These are phyloP conservation scores for Betta splendens DNA, from an alignment of 2,797 vertebrate species.

Conservation along the genomic window DNA sequence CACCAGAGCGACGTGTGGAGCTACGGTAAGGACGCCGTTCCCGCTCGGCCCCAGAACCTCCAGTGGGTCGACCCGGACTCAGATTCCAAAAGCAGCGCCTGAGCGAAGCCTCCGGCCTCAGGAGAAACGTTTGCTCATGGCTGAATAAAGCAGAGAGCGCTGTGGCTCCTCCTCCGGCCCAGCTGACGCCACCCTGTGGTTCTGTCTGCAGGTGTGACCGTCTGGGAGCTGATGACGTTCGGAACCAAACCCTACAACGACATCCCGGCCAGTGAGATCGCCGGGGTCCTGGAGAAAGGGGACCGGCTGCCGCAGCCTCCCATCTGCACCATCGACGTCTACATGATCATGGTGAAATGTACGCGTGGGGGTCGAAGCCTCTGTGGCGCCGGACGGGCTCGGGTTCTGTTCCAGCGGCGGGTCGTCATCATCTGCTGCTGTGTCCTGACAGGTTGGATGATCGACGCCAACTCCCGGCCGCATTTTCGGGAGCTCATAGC, in stretches of 20 bases:
- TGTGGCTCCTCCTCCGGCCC: conserved; percentile 43
- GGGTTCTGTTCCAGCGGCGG: no score
- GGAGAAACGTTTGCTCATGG: conserved; percentile 47
- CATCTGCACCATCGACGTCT: conserved; percentile 98
- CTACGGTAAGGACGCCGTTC: conserved; percentile 96
- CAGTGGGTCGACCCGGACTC: no score
- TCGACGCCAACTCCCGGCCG: conserved; percentile 96
- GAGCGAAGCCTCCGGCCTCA: no score
- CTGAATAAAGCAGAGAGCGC: conserved; percentile 46
- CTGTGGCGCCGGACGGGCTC: no score
- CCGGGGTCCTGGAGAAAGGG: conserved; percentile 93
- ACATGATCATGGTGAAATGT: conserved; percentile 99
- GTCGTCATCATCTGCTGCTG: conserved; percentile 18
- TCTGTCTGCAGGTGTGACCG: conserved; percentile 87
- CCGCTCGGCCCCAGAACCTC: no score
- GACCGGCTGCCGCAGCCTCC: conserved; percentile 97
- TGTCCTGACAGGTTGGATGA: conserved; percentile 93
- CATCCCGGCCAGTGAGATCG: conserved; percentile 94
- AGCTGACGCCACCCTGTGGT: conserved; percentile 27
- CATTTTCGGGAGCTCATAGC: conserved; percentile 93
- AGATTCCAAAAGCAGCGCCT: no score
- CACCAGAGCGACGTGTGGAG: conserved; percentile 99
- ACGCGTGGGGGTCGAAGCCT: conserved; percentile 75
- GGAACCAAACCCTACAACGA: conserved; percentile 96
- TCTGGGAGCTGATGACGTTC: conserved; percentile 99